Evolutionary conservation across 1,140 invertebrate genomes (phyloP).

Genomic region (Conus ventricosus): DNA sequence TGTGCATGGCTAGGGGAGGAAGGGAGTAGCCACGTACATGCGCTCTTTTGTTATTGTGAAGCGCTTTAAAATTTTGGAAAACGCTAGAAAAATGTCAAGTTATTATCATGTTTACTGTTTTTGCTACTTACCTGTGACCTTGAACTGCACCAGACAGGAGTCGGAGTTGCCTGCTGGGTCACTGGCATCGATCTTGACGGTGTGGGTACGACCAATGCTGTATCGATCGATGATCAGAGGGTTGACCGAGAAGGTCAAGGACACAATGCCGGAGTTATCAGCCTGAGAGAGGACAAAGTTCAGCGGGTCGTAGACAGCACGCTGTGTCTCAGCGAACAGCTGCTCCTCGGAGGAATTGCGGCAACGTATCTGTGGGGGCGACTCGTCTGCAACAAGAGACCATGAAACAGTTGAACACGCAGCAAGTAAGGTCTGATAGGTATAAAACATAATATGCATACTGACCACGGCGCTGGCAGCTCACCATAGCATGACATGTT

Average conservation of each 20-base stretch:
- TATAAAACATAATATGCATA: no score
- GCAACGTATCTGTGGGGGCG: conserved; percentile 38
- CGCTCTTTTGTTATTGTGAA: no score
- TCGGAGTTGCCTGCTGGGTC: conserved; percentile 19
- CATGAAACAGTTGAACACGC: not conserved
- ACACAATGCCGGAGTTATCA: conserved; percentile 26
- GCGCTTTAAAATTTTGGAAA: no score
- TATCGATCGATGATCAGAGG: conserved; percentile 9
- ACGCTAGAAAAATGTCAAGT: no score
- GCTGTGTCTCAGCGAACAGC: conserved; percentile 4
- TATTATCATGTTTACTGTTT: no score
- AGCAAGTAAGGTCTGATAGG: no score
- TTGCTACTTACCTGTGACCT: conserved; percentile 18
- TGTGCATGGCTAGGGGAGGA: no score
- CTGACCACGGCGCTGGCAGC: no score
- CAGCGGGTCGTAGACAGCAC: conserved; percentile 2
- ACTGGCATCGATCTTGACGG: conserved; percentile 6
- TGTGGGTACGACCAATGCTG: conserved; percentile 30
- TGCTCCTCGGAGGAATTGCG: conserved; percentile 2
- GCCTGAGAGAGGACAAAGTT: conserved; percentile 18
- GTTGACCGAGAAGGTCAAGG: conserved; percentile 11
- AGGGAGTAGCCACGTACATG: no score
- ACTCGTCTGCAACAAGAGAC: conserved; percentile 32
- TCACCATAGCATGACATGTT: no score
- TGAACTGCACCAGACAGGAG: conserved; percentile 22